These are phyloP conservation scores for Borostomias antarcticus DNA, from an alignment of 2,797 vertebrate species.

Conservation along the genomic window DNA sequence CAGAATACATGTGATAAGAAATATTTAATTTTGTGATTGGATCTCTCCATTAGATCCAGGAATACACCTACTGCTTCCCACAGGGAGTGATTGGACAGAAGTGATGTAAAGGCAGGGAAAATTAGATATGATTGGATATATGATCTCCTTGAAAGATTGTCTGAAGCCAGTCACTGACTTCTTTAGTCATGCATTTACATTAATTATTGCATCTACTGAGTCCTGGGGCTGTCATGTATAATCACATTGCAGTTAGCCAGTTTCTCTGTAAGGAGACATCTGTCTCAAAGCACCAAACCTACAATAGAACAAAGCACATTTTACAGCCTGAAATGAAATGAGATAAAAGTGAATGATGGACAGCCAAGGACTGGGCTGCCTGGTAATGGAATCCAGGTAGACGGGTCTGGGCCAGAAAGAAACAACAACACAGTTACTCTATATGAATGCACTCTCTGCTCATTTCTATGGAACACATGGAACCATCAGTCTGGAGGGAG, in stretches of 20 bases:
- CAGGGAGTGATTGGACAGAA: slow-evolving; percentile 14
- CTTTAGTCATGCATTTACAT: slow-evolving; percentile 43
- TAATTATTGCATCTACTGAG: slow-evolving; percentile 50
- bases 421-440: no score
- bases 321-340: slow-evolving; percentile 1
- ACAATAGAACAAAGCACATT: slow-evolving; percentile 11
- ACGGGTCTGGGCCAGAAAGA: not conserved
- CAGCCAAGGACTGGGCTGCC: slow-evolving; percentile 10
- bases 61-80: slow-evolving; percentile 12
- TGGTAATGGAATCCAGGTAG: not conserved
- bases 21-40: not conserved
- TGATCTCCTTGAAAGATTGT: slow-evolving; percentile 38
- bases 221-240: slow-evolving; percentile 47
- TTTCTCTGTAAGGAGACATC: slow-evolving; percentile 27
- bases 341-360: slow-evolving; percentile 22
- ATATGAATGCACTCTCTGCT: no score
- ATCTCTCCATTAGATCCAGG: slow-evolving; percentile 13
- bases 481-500: no score
- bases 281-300: slow-evolving; percentile 35
- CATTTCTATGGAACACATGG: no score
- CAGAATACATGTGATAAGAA: not conserved
- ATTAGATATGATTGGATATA: slow-evolving; percentile 26
- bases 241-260: slow-evolving; percentile 31
- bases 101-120: slow-evolving; percentile 3
- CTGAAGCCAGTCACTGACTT: slow-evolving; percentile 30